Conservation (phyloP, 2,888 invertebrate genomes). For the Tenthredo amoena region DNA sequence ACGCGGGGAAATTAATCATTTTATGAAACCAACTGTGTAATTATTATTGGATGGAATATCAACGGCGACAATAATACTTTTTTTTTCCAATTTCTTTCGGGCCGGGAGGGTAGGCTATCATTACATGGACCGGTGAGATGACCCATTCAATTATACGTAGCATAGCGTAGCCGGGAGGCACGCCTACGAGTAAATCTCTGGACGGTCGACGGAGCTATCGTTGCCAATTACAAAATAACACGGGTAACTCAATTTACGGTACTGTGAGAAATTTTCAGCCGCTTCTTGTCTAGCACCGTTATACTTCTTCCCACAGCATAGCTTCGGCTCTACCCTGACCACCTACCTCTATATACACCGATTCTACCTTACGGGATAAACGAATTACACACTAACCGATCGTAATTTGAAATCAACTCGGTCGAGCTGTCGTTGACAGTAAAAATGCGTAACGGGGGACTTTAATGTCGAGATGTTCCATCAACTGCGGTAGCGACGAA, state of each 20-base stretch:
- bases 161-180: conserved; percentile 21
- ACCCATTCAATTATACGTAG: conserved; percentile 37
- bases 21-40: background rate
- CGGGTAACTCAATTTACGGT: conserved; percentile 52
- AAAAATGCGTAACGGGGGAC: conserved; percentile 28
- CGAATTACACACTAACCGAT: conserved; percentile 32
- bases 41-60: background rate
- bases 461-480: conserved; percentile 29
- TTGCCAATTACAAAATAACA: conserved; percentile 51
- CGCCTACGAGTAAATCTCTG: conserved; percentile 47
- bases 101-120: conserved; percentile 2
- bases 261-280: conserved; percentile 52
- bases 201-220: conserved; percentile 16
- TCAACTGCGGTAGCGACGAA: conserved; percentile 39
- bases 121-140: background rate
- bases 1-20: background rate
- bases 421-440: conserved; percentile 16
- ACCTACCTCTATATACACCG: background rate
- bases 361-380: conserved; percentile 25
- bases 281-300: conserved; percentile 30
- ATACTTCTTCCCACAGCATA: conserved; percentile 27
- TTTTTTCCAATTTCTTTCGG: background rate
- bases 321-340: background rate
- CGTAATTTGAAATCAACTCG: conserved; percentile 36
- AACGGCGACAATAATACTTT: background rate